A percentile compares a stretch with the other conserved stretches of the same genome.
Evolutionary conservation across 2,113 vertebrate genomes (phyloP).

Genomic region (Balaeniceps rex): DNA sequence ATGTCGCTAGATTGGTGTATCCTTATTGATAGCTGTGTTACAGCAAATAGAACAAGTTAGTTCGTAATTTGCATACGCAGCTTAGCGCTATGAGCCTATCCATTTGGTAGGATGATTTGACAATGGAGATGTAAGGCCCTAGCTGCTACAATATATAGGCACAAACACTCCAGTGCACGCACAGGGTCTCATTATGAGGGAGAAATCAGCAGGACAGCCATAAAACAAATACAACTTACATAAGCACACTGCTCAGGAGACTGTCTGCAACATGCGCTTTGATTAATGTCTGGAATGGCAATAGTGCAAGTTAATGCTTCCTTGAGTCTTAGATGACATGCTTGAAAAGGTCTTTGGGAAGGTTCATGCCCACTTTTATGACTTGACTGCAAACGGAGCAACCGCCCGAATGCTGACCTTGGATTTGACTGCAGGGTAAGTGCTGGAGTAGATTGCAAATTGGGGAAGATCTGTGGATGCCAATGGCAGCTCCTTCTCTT

Average conservation of each 20-base stretch:
- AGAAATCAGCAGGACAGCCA: constrained; percentile 38
- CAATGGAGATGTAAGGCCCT: neutral
- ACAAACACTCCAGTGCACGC: neutral
- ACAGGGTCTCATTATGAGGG: constrained; percentile 9
- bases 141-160: neutral
- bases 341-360: constrained; percentile 17
- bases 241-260: constrained; percentile 20
- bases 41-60: neutral
- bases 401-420: neutral
- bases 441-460: constrained; percentile 4
- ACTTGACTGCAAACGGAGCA: neutral
- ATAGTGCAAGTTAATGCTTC: constrained; percentile 28
- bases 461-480: neutral
- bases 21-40: neutral
- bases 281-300: constrained; percentile 46
- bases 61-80: neutral
- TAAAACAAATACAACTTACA: constrained; percentile 21
- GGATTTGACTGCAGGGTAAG: neutral
- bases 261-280: constrained; percentile 19
- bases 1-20: neutral
- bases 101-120: neutral
- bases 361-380: neutral
- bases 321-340: neutral
- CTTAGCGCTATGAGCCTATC: neutral
- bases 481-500: neutral